phyloP scores from a whole-genome alignment of 2,113 vertebrate species.

The Henicopernis longicauda region DNA sequence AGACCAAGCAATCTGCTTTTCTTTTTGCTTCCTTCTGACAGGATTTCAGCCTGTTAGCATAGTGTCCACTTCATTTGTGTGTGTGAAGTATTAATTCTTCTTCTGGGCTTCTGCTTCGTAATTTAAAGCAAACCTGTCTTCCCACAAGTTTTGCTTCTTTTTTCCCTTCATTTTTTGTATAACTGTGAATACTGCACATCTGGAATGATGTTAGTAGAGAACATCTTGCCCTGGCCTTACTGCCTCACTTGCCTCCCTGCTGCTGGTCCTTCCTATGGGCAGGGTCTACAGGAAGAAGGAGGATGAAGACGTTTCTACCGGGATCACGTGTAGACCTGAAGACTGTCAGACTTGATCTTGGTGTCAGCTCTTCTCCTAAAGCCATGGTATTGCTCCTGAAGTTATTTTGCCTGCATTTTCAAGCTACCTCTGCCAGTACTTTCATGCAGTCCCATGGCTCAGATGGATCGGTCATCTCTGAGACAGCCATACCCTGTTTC shows the following conservation, averaged over 20 bases:
- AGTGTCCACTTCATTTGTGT: background rate
- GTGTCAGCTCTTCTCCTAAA: background rate
- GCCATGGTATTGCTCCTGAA: background rate
- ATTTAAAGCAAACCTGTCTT: background rate
- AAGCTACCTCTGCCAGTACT: background rate
- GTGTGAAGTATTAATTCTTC: background rate
- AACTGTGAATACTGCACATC: background rate
- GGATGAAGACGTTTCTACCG: background rate
- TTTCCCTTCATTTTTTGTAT: background rate
- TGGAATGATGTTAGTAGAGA: background rate
- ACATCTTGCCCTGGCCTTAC: background rate
- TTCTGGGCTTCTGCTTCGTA: background rate
- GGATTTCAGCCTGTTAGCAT: background rate
- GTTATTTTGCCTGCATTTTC: background rate
- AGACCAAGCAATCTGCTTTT: background rate
- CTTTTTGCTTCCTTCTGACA: background rate
- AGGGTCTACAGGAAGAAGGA: background rate
- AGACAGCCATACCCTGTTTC: background rate
- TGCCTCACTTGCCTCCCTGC: background rate
- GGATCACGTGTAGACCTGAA: background rate
- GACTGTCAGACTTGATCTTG: background rate
- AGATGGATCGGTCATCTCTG: background rate
- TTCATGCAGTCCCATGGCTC: background rate
- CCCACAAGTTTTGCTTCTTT: background rate
- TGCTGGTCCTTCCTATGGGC: background rate